These are phyloP conservation scores for Zapus hudsonius DNA, from an alignment of 2,113 vertebrate species.

Conservation along the genomic window DNA sequence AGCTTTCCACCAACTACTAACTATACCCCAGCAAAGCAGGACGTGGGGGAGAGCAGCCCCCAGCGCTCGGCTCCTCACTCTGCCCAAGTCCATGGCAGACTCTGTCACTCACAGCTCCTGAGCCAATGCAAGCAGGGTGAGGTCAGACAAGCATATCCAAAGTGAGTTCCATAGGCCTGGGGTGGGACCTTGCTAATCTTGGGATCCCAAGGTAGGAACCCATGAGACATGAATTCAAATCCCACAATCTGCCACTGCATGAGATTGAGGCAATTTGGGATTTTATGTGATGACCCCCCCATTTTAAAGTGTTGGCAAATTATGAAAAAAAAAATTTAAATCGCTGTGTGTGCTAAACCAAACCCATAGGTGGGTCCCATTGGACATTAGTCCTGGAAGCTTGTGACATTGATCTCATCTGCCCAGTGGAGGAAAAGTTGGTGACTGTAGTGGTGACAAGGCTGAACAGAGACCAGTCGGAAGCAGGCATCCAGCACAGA, in stretches of 20 bases:
- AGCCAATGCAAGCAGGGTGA: background rate
- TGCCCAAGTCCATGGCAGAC: background rate
- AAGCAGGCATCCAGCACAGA: background rate
- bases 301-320: background rate
- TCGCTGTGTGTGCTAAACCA: background rate
- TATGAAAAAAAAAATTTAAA: background rate
- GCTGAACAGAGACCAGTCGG: background rate
- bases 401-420: background rate
- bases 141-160: background rate
- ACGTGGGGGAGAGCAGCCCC: background rate
- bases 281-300: background rate
- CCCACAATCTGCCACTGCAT: background rate
- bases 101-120: accelerated
- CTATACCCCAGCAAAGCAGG: too few species aligned
- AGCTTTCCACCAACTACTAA: background rate
- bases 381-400: background rate
- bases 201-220: background rate
- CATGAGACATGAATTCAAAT: background rate
- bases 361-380: background rate
- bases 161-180: too few species aligned
- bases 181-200: background rate
- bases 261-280: background rate
- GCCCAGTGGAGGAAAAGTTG: background rate
- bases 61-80: background rate
- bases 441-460: background rate